Evolutionary conservation across 92 coral and sea anemone genomes (phyloP).

Genomic region (Parazoanthus atlanticus): DNA sequence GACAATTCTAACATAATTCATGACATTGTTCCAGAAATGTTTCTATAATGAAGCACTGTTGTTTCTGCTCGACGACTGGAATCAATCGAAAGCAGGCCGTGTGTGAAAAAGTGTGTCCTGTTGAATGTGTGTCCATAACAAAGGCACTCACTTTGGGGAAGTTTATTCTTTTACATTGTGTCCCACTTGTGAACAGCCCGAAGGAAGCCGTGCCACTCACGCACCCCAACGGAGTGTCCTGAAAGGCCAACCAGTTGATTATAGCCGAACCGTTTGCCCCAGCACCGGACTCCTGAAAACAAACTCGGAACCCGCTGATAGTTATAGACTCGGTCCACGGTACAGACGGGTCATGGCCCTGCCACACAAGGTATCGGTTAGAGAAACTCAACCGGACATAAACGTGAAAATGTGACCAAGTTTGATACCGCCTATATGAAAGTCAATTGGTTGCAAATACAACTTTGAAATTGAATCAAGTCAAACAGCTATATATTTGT

Average conservation of each 20-base stretch:
- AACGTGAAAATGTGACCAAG: not conserved
- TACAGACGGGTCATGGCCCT: constrained; percentile 55
- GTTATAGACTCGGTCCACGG: constrained; percentile 56
- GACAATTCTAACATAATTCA: too few species aligned
- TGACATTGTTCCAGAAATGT: not conserved
- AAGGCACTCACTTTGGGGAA: constrained; percentile 46
- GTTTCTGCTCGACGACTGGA: too few species aligned
- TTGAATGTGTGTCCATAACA: too few species aligned
- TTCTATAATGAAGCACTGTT: not conserved
- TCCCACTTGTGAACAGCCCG: constrained; percentile 58
- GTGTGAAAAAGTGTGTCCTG: too few species aligned
- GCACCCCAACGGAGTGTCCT: constrained; percentile 53
- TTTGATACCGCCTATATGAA: not conserved
- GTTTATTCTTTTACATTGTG: constrained; percentile 51
- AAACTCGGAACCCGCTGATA: constrained; percentile 47
- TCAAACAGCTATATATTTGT: too few species aligned
- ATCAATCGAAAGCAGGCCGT: too few species aligned
- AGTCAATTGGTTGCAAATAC: not conserved
- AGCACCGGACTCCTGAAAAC: constrained; percentile 54
- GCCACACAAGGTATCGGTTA: not conserved
- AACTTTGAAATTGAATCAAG: too few species aligned
- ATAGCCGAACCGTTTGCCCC: constrained; percentile 52
- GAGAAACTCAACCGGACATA: not conserved
- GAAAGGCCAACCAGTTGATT: constrained; percentile 62
- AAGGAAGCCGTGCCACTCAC: constrained; percentile 54